A percentile compares a stretch with the other conserved stretches of the same genome.
Evolutionary conservation across 2,113 vertebrate genomes (phyloP).

Genomic region (Trachemys scripta): DNA sequence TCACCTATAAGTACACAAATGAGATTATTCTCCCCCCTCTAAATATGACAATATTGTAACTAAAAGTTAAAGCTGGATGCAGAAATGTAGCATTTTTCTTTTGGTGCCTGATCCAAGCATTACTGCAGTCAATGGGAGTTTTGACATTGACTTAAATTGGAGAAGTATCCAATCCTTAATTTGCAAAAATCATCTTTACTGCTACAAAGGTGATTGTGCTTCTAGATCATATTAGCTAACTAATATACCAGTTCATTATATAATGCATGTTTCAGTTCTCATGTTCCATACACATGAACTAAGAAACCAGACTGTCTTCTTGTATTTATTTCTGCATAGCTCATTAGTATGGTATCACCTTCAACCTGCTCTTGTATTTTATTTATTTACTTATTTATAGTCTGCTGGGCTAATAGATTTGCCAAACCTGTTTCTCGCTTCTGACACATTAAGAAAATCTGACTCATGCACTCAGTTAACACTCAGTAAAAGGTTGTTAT

Average conservation of each 20-base stretch:
- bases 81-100: neutral
- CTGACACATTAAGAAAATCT: neutral
- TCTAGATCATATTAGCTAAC: slow-evolving; percentile 31
- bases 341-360: neutral
- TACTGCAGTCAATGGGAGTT: neutral
- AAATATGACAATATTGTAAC: slow-evolving; percentile 23
- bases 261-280: neutral
- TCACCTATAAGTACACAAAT: slow-evolving; percentile 24
- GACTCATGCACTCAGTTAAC: neutral
- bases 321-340: neutral
- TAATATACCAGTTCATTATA: neutral
- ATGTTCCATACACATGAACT: neutral
- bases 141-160: neutral
- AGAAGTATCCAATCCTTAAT: neutral
- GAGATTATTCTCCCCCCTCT: slow-evolving; percentile 69
- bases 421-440: neutral
- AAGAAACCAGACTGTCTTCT: neutral
- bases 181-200: slow-evolving; percentile 54
- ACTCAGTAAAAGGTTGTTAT: neutral
- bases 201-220: neutral
- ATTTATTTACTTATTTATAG: neutral
- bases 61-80: slow-evolving; percentile 34
- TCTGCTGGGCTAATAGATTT: neutral
- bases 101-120: neutral
- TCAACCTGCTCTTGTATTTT: neutral